Evolutionary conservation across 2,888 invertebrate species (phyloP), one percentile per base, ranked within the genome.

Genomic region (Cataglyphis rosenhaueri): DNA sequence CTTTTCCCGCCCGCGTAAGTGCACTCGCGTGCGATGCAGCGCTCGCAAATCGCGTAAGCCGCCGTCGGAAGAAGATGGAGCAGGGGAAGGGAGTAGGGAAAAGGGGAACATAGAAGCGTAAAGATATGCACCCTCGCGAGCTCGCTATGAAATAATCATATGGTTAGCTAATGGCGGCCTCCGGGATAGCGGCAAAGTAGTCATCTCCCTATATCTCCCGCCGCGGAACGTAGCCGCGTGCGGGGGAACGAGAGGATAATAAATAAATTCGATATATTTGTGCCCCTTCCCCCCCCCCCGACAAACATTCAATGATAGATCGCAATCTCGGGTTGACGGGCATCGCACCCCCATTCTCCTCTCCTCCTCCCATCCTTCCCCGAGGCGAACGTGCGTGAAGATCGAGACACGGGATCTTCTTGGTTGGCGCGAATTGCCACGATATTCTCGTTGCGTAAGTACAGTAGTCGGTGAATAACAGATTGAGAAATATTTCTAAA

Each of bases 121-220:
- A 92, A 91, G 91, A 92, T 92, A 92, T 92, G 91, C 92, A 92
- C 92, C 92, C 92, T 87, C 88, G 84, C 87, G 89, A 89, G 88
- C 89, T 92, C 86, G 90, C 94, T 93, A 94, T 94, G 93, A 94
- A 94, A 94, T 94, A 94, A 94, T 94, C 94, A 94, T 94, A 94
- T 94, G 94, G 94, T 94, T 94, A 94, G 94, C 94, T 94, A 94
- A 94, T 94, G 94, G 94, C 91, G 88, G 86, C 85, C 87, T 78
- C 87, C 85, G 90, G 90, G 92, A 92, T 92, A 90, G 92, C 91
- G 1, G 92, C 38, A 38, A 38, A 71, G 8, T n/a, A 52, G 48
- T 52, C 48, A 8, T 82, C 84, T 85, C 79, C 52, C 68, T 35
- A 12, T 35, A 12, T 15, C 3, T 21, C 18, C 6, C 32, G n/a